phyloP scores from a whole-genome alignment of 1,140 invertebrate genomes.

The Calosoma granatense region DNA sequence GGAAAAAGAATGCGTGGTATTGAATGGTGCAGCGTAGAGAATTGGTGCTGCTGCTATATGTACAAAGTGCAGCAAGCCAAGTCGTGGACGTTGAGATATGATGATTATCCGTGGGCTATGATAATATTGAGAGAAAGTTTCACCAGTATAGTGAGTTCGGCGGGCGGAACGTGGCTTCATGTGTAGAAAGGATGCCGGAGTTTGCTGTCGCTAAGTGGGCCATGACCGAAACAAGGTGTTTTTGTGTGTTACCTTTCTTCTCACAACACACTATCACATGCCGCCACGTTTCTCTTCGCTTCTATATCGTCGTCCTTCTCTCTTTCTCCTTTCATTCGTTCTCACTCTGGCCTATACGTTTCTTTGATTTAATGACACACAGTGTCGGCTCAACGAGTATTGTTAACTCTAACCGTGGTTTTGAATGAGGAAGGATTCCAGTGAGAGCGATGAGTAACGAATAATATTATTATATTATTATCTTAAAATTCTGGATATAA shows the following conservation, averaged over 20 bases:
- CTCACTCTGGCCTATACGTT: too few relatives aligned
- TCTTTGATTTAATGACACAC: too few relatives aligned
- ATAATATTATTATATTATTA: too few relatives aligned
- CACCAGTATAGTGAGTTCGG: not conserved
- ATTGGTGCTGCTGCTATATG: too few relatives aligned
- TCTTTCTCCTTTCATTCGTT: too few relatives aligned
- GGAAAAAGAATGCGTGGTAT: not conserved
- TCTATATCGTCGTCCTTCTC: too few relatives aligned
- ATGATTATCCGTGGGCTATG: not conserved
- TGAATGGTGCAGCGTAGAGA: not conserved
- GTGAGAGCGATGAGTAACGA: too few relatives aligned
- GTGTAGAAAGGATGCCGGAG: constrained; percentile 3
- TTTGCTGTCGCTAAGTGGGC: not conserved
- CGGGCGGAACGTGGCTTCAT: not conserved
- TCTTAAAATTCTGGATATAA: too few relatives aligned
- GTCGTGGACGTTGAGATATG: not conserved
- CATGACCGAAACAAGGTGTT: constrained; percentile 8
- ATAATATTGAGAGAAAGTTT: constrained; percentile 1
- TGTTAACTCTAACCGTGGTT: too few relatives aligned
- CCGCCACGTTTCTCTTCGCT: not conserved
- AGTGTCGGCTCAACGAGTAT: too few relatives aligned
- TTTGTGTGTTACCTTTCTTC: constrained; percentile 7
- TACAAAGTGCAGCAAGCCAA: not conserved
- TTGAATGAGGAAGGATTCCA: too few relatives aligned
- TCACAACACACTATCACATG: not conserved